Evolutionary conservation across 2,888 invertebrate genomes (phyloP).

Genomic region (Philereme vetulata): DNA sequence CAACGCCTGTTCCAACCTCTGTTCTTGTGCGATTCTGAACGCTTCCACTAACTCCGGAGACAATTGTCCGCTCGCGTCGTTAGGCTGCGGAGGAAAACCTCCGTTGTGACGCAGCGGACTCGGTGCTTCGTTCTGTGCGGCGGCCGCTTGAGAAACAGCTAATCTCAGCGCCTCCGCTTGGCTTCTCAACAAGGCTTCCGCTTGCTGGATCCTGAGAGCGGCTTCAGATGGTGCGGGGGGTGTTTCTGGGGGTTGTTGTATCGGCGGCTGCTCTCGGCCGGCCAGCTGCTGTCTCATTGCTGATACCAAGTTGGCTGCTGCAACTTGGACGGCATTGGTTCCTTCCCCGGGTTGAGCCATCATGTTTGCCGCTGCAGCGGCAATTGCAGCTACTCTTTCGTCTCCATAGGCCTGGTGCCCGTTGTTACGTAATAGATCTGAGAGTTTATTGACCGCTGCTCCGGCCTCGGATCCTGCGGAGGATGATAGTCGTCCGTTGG

Average conservation of each 20-base stretch:
- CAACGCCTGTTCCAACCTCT: slow-evolving; percentile 91
- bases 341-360: slow-evolving; percentile 85
- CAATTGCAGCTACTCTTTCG: slow-evolving; percentile 88
- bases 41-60: slow-evolving; percentile 89
- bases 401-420: slow-evolving; percentile 86
- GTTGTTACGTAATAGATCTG: slow-evolving; percentile 87
- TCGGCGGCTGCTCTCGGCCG: slow-evolving; percentile 73
- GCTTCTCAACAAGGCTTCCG: slow-evolving; percentile 91
- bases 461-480: slow-evolving; percentile 91
- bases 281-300: slow-evolving; percentile 87
- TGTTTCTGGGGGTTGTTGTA: slow-evolving; percentile 90
- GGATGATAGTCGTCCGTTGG: slow-evolving; percentile 91
- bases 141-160: slow-evolving; percentile 89
- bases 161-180: slow-evolving; percentile 93
- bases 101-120: slow-evolving; percentile 79
- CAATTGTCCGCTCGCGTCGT: slow-evolving; percentile 81
- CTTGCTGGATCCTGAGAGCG: slow-evolving; percentile 88
- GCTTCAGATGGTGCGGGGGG: slow-evolving; percentile 92
- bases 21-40: slow-evolving; percentile 88
- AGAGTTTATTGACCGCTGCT: slow-evolving; percentile 84
- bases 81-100: slow-evolving; percentile 71
- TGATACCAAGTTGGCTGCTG: slow-evolving; percentile 89
- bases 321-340: slow-evolving; percentile 87
- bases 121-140: slow-evolving; percentile 73
- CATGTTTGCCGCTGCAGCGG: slow-evolving; percentile 86